Evolutionary conservation across 2,113 vertebrate species (phyloP).

Genomic region (Himantopus leucocephalus): DNA sequence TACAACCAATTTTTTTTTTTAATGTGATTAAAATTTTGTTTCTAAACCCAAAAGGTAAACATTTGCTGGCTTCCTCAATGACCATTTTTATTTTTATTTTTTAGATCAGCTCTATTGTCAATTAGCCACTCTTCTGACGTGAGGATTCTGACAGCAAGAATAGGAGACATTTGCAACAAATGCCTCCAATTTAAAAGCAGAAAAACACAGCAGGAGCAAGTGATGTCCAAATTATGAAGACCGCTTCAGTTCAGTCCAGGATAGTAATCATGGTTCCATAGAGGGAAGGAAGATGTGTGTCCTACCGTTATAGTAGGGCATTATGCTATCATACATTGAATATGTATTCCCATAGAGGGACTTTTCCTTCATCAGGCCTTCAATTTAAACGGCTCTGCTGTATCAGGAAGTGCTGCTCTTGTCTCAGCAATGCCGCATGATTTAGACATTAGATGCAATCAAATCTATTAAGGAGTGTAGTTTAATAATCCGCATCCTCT

Average conservation of each 20-base stretch:
- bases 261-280: not conserved
- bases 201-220: conserved; percentile 9
- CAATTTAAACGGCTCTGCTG: conserved; percentile 13
- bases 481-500: conserved; percentile 36
- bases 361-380: conserved; percentile 18
- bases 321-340: conserved; percentile 14
- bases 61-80: not conserved
- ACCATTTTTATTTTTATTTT: not conserved
- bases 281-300: conserved; percentile 33
- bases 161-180: conserved; percentile 3
- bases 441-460: conserved; percentile 26
- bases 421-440: not conserved
- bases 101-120: not conserved
- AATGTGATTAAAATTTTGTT: not conserved
- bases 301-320: conserved; percentile 4
- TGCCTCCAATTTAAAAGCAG: conserved; percentile 8
- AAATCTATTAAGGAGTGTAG: conserved; percentile 36
- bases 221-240: conserved; percentile 15
- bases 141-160: not conserved
- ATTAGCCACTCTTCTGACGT: not conserved
- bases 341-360: conserved; percentile 1
- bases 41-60: not conserved
- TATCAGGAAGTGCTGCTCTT: not conserved
- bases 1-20: not conserved
- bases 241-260: not conserved